A percentile compares a stretch with the other conserved stretches of the same genome.
phyloP scores from a whole-genome alignment of 2,113 vertebrate species.

The Kobus ellipsiprymnus region DNA sequence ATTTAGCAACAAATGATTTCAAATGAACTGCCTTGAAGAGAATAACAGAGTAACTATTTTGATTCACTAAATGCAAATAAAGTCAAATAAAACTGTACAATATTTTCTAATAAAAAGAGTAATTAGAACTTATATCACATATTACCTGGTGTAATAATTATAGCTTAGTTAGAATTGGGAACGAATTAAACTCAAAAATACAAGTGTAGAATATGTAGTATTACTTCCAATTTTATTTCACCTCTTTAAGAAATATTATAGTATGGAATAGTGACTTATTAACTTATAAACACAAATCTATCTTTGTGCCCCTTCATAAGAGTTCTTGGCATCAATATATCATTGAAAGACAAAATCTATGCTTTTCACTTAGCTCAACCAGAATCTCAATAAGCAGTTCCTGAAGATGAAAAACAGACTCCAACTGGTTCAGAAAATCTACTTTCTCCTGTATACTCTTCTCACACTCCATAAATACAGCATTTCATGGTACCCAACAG shows the following conservation, averaged over 20 bases:
- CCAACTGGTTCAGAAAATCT: slow-evolving; percentile 50
- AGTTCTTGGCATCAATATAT: slow-evolving; percentile 48
- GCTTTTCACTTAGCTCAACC: slow-evolving; percentile 48
- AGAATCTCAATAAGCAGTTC: slow-evolving; percentile 51
- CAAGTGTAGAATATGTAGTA: neutral
- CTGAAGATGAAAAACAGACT: slow-evolving; percentile 54
- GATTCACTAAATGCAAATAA: neutral
- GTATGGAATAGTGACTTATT: slow-evolving; percentile 8
- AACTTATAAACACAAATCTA: slow-evolving; percentile 60
- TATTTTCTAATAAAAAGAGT: slow-evolving; percentile 12
- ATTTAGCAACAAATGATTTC: neutral
- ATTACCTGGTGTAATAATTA: neutral
- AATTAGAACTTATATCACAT: neutral
- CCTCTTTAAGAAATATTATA: slow-evolving; percentile 54
- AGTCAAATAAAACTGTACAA: neutral
- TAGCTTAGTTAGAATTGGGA: neutral
- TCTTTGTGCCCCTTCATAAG: slow-evolving; percentile 45
- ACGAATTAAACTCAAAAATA: slow-evolving; percentile 27
- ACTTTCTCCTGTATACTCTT: slow-evolving; percentile 51
- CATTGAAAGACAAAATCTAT: slow-evolving; percentile 65
- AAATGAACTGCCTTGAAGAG: neutral
- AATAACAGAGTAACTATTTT: neutral
- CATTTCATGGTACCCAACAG: slow-evolving; percentile 37
- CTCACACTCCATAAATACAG: slow-evolving; percentile 66
- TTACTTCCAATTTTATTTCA: slow-evolving; percentile 66